Evolutionary conservation across 2,113 vertebrate genomes (phyloP).

Genomic region (Mormyrus lacerda): DNA sequence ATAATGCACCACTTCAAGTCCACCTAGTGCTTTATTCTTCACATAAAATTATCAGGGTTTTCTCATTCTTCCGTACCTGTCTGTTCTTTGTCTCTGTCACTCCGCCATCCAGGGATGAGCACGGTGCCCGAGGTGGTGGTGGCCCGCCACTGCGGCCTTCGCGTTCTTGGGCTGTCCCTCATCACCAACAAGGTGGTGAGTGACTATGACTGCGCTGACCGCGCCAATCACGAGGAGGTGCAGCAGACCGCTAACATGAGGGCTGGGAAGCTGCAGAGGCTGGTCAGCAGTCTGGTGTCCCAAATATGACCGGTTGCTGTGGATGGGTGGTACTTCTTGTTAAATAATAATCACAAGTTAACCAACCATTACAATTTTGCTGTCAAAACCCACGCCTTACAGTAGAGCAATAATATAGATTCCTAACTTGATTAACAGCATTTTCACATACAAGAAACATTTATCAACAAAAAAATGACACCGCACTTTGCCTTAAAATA

Average conservation of each 20-base stretch:
- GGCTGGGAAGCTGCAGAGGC: slow-evolving; percentile 46
- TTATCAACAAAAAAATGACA: not conserved
- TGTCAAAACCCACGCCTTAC: not conserved
- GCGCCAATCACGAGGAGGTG: slow-evolving; percentile 55
- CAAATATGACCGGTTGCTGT: slow-evolving; percentile 30
- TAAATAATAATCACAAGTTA: not conserved
- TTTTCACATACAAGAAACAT: not conserved
- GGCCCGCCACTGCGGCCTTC: slow-evolving; percentile 64
- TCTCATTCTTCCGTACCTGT: not conserved
- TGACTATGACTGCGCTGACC: slow-evolving; percentile 51
- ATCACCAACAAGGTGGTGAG: slow-evolving; percentile 64
- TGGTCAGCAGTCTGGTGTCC: slow-evolving; percentile 47
- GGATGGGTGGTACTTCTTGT: not conserved
- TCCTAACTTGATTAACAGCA: not conserved
- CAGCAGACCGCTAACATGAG: slow-evolving; percentile 44
- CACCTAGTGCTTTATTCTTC: not conserved
- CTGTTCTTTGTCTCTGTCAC: not conserved
- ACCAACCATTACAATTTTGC: not conserved
- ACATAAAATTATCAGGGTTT: not conserved
- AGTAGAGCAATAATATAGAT: not conserved
- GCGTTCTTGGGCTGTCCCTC: slow-evolving; percentile 64
- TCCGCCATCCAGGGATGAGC: slow-evolving; percentile 59
- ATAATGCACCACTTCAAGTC: not conserved
- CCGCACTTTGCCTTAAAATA: not conserved
- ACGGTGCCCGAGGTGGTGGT: slow-evolving; percentile 65